Conservation (phyloP, 2,888 invertebrate species). For the Laspeyria flexula region DNA sequence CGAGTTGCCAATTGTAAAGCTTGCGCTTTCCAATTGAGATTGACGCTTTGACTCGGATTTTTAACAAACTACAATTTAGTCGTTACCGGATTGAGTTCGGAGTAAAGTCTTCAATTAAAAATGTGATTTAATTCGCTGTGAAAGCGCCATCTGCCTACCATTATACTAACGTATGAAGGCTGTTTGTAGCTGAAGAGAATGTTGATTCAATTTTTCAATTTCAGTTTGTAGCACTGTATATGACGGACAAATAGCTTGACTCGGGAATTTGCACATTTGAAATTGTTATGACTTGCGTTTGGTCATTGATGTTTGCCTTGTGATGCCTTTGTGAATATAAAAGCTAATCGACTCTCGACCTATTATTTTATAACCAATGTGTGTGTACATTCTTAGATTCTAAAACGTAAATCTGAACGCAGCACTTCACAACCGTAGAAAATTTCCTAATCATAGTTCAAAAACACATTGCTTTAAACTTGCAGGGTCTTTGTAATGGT, state of each 20-base stretch:
- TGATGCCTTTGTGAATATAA: background rate
- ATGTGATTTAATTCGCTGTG: conserved; percentile 5
- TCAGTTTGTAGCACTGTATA: background rate
- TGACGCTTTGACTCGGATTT: conserved; percentile 5
- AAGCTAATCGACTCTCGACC: background rate
- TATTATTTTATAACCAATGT: too few species aligned
- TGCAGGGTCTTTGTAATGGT: too few species aligned
- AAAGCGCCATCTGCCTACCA: background rate
- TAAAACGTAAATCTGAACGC: too few species aligned
- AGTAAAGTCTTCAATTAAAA: background rate
- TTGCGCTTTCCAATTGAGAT: conserved; percentile 6
- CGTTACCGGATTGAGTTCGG: background rate
- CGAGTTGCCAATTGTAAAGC: background rate
- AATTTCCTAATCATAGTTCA: too few species aligned
- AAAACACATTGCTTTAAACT: too few species aligned
- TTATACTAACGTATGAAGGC: background rate
- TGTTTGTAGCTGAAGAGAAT: background rate
- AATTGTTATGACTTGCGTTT: background rate
- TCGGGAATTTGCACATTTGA: background rate
- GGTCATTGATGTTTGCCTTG: background rate
- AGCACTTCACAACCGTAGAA: too few species aligned
- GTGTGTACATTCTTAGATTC: too few species aligned
- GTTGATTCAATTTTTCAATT: conserved; percentile 3
- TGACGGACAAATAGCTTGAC: background rate
- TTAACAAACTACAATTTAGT: conserved; percentile 5